Evolutionary conservation across 2,113 vertebrate genomes (phyloP), one percentile per base, ranked within the genome.

Genomic region (Nannobrachium achirus): DNA sequence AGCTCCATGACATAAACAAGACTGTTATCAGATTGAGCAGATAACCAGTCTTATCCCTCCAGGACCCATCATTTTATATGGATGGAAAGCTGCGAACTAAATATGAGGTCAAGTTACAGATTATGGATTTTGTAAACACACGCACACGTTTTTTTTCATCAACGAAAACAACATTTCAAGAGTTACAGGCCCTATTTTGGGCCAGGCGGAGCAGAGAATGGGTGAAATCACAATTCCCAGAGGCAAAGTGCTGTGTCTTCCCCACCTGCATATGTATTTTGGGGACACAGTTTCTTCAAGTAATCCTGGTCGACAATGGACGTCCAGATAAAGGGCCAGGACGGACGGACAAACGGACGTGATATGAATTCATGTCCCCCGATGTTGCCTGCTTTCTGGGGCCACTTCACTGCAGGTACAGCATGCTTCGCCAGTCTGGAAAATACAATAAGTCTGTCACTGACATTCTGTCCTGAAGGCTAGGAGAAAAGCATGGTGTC

Each of bases 1-100:
- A 61, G 69, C 62, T 63, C 58, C 39, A 45, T 48, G 49, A 59
- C 67, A 62, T 59, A 66, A 18, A 58, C 63, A 69, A 73, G 67
- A 57, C 74, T 67, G 79, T 78, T 71, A 64, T 84, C 65, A 68
- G 25, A 62, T 46, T 45, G 45, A 63, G 71, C 62, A 79, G 73
- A 86, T 71, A 73, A 10, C n/a, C 39, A 57, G 64, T 58, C 65
- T 41, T 73, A 18, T 57, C 66, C 40, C 63, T 68, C 11, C 19
- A 76, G 69, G 59, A 73, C 10, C 39, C 68, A 78, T 69, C 48
- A 51, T 49, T 73, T 72, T 59, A 75, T 78, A 39, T 73, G 50
- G 42, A 44, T 73, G 50, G 42, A 63, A 38, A 20, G 46, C 52
- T 42, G 56, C 49, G 49, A 68, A 66, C 16, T 45, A 59, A 8